Base-by-base conservation (phyloP, 2,797 vertebrate genomes). In the Gephyroberyx darwinii region DNA sequence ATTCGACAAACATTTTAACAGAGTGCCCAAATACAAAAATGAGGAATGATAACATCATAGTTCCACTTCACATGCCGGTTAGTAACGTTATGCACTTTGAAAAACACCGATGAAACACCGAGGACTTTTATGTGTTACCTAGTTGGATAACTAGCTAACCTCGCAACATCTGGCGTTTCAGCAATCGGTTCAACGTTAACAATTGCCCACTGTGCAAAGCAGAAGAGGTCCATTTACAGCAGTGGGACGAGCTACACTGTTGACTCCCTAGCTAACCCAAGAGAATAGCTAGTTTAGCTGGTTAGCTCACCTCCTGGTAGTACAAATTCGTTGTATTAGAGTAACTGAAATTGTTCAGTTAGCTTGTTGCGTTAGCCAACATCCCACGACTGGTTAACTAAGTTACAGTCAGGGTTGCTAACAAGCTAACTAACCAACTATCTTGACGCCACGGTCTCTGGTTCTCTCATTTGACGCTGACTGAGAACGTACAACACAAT, bases 351-450 rank as follows among this genome's bases (percentile, higher is more conserved):
- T 3, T 1, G 12, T 8, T 9, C 2, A 1, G 8, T 33, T 57
- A 47, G 4, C 37, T 60, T 1, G 5, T 16, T 7, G 26, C 2
- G 19, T 31, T 37, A 67, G 47, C 47, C 35, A 56, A 14, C 68
- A 74, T 74, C 61, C 9, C 20, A 3, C 7, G 0, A 5, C 13
- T 52, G 20, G 41, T 17, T 19, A 16, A 10, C 71, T 13, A 41
- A 66, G 31, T 58, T 6, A 20, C 30, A 51, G 39, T 35, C 39
- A 65, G 65, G 53, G 70, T 69, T 31, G 87, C 88, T 90, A 90
- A 84, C 84, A 78, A 68, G 89, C 91, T 91, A 90, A 84, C 48
- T 37, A 6, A 39, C 80, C 22, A 66, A 59, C 65, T 67, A 4
- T 61, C 39, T 43, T 43, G 72, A 78, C 66, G 68, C 65, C 50